Evolutionary conservation across 2,888 invertebrate species (phyloP), one percentile per base, ranked within the genome.

Genomic region (Cepaea hortensis): DNA sequence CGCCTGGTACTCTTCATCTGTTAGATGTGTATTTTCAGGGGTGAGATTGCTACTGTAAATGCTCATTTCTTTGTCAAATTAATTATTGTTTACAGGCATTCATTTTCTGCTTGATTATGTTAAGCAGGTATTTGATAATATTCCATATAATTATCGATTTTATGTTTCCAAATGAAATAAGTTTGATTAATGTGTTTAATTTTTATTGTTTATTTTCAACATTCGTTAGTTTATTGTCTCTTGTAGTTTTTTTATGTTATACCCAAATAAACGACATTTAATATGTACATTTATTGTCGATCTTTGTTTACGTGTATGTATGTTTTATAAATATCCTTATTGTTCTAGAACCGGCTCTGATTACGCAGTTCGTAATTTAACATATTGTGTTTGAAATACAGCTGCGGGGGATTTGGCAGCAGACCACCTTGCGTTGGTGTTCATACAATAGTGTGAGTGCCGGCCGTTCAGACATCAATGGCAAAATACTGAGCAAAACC

Each of bases 161-260:
- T 48, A 48, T 48, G 75, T 75, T 75, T 48, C 11, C 48, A 46
- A 75, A 46, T 20, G 35, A 48, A 75, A 75, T 18, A 15, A 46
- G 46, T 46, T 48, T 48, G 3, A 7, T 75, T 75, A 11, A 15
- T 75, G 35, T 48, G 46, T 11, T 75, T 46, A n/a, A 11, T 75
- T 75, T 11, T 55, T 55, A 9, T 75, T 35, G 46, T 48, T 48
- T 48, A 4, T 75, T 46, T 46, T 15, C 13, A 75, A 75, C 75
- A 48, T 48, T 75, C 13, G 13, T 75, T n/a, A 23, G 35, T 75
- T 48, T 9, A 75, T 23, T 75, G 46, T 48, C 75, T 75, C 13
- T 18, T 46, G 75, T 75, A 75, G 72, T 46, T 75, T 13, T 75
- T 75, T 75, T 20, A 75, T 75, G 15, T 75, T 75, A 46, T 75